Base-by-base conservation (phyloP, 2,797 vertebrate species). In the Crocidura indochinensis region DNA sequence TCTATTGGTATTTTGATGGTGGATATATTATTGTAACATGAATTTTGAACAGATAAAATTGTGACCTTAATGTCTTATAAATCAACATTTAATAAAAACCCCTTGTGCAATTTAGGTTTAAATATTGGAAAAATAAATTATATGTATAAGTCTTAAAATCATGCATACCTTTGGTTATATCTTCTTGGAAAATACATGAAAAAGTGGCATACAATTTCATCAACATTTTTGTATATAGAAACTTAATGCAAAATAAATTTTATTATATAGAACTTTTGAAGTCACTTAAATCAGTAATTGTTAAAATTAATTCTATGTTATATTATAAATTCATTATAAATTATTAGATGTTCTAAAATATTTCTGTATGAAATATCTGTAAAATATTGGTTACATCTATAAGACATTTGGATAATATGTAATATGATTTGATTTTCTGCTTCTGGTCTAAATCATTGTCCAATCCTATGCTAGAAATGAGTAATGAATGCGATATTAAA, bases 311-410 rank as follows among this genome's bases (percentile, higher is more conserved):
- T 2, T 10, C 20, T 29, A 47, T 15, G 0, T 49, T 27, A 29
- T 15, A 2, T 3, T 62, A 15, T 5, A 8, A 49, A 67, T 38
- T 27, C 7, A 60, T 80, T 15, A 88, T 49, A 31, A 8, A 24
- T 75, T 82, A 68, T 76, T 14, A 83, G 62, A 68, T 5, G 51
- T 11, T 11, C 51, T 53, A 53, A 53, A 83, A 17, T 75, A 56
- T 46, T 82, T 86, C 60, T 75, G 29, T 56, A 22, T 65, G 15
- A 88, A 83, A 27, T 77, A 6, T n/a, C n/a, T n/a, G n/a, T n/a
- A n/a, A n/a, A n/a, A n/a, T n/a, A n/a, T n/a, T n/a, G n/a, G n/a
- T n/a, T n/a, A n/a, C n/a, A n/a, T n/a, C n/a, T n/a, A n/a, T n/a
- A n/a, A 72, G 27, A 22, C 8, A 20, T 53, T 19, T 47, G 17